phyloP scores from a whole-genome alignment of 2,888 invertebrate genomes.

The Automeris io region DNA sequence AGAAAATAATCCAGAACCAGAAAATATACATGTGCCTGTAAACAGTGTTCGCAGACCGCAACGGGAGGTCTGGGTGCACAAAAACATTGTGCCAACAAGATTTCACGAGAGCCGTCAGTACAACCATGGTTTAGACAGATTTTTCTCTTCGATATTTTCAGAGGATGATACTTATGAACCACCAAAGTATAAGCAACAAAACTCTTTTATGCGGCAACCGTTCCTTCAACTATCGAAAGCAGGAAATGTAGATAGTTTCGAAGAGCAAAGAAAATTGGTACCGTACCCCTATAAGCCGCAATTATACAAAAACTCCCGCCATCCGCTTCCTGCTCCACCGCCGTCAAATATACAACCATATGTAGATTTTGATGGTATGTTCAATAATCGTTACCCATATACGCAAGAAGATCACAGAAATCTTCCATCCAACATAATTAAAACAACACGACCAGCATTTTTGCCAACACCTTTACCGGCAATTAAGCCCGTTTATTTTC shows the following conservation, averaged over 20 bases:
- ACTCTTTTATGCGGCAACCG: constrained; percentile 26
- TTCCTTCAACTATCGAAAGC: constrained; percentile 43
- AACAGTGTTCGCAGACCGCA: constrained; percentile 34
- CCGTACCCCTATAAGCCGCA: constrained; percentile 46
- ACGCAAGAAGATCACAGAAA: constrained; percentile 36
- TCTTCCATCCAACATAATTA: constrained; percentile 36
- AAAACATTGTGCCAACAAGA: constrained; percentile 44
- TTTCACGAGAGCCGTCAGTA: constrained; percentile 33
- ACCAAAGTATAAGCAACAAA: constrained; percentile 32
- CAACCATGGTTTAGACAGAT: constrained; percentile 47
- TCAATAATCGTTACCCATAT: constrained; percentile 21
- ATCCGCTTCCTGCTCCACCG: constrained; percentile 39
- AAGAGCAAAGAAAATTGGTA: constrained; percentile 38
- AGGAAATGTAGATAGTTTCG: constrained; percentile 31
- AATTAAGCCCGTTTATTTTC: not conserved
- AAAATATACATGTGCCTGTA: constrained; percentile 22
- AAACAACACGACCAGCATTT: constrained; percentile 50
- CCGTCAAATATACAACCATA: constrained; percentile 23
- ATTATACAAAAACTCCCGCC: constrained; percentile 37
- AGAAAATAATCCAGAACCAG: constrained; percentile 54
- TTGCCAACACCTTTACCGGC: constrained; percentile 43
- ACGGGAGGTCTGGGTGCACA: constrained; percentile 60
- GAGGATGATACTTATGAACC: constrained; percentile 45
- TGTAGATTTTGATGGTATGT: constrained; percentile 13
- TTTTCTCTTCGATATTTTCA: constrained; percentile 59